phyloP scores from a whole-genome alignment of 2,888 invertebrate species.

The Drosophila yooni region DNA sequence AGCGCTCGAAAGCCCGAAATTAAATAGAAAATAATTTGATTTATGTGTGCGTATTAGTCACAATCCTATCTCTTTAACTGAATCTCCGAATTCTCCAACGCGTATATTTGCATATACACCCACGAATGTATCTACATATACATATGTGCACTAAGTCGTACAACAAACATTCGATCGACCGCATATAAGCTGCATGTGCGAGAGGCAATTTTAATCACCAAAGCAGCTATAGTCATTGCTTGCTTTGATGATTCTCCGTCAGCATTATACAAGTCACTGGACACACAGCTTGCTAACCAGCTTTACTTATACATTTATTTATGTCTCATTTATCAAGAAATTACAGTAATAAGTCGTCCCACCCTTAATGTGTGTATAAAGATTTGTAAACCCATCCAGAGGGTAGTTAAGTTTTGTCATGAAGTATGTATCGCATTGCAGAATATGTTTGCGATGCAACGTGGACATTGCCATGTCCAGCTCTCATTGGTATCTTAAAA shows the following conservation, averaged over 20 bases:
- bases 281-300: not conserved
- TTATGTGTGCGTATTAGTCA: slow-evolving; percentile 42
- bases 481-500: not conserved
- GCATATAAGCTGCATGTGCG: slow-evolving; percentile 1
- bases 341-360: slow-evolving; percentile 51
- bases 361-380: slow-evolving; percentile 40
- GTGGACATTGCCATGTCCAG: not conserved
- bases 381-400: slow-evolving; percentile 17
- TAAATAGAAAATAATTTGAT: slow-evolving; percentile 67
- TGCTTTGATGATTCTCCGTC: slow-evolving; percentile 1
- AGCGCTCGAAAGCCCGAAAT: slow-evolving; percentile 53
- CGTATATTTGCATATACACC: not conserved
- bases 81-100: slow-evolving; percentile 5
- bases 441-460: not conserved
- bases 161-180: not conserved
- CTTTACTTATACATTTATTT: slow-evolving; percentile 50
- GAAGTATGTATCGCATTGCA: not conserved
- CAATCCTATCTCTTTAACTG: slow-evolving; percentile 1
- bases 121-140: not conserved
- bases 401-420: not conserved
- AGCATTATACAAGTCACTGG: not conserved
- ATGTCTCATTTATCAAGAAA: slow-evolving; percentile 54
- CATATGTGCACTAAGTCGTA: not conserved
- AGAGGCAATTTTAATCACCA: slow-evolving; percentile 8
- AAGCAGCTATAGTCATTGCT: slow-evolving; percentile 6